Evolutionary conservation across 2,888 invertebrate species (phyloP).

Genomic region (Habroteleia sp.): DNA sequence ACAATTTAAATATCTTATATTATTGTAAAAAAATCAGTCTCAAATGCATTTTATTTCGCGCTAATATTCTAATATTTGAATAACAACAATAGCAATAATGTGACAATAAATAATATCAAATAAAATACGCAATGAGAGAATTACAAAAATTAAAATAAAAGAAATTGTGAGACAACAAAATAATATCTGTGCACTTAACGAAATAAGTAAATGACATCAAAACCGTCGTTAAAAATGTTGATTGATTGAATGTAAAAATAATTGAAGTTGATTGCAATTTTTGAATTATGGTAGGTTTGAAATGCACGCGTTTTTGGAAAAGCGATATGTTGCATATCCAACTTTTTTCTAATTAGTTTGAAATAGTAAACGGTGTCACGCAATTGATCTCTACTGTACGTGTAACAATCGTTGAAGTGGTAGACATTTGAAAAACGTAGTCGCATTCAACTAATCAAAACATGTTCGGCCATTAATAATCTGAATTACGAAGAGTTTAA

Average conservation of each 20-base stretch:
- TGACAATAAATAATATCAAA: no score
- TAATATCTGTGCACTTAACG: slow-evolving; percentile 16
- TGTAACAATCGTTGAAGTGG: slow-evolving; percentile 35
- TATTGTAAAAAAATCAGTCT: slow-evolving; percentile 38
- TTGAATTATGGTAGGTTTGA: no score
- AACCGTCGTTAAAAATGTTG: no score
- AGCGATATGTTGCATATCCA: slow-evolving; percentile 37
- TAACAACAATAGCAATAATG: slow-evolving; percentile 2
- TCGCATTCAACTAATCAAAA: slow-evolving; percentile 18
- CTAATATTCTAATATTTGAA: neutral
- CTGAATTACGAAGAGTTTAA: slow-evolving; percentile 8
- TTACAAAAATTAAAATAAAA: neutral
- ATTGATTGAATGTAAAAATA: no score
- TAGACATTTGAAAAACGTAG: neutral
- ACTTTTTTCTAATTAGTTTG: slow-evolving; percentile 31
- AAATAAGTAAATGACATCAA: no score
- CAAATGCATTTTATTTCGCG: slow-evolving; percentile 16
- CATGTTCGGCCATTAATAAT: slow-evolving; percentile 2
- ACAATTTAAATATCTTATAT: slow-evolving; percentile 9
- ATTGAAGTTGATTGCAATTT: no score
- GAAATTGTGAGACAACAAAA: slow-evolving; percentile 13
- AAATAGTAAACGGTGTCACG: slow-evolving; percentile 42
- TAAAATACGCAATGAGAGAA: no score
- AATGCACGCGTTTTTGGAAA: no score
- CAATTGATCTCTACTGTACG: slow-evolving; percentile 34